These are phyloP conservation scores for Pitta sordida DNA, from an alignment of 2,113 vertebrate genomes.

Conservation along the genomic window DNA sequence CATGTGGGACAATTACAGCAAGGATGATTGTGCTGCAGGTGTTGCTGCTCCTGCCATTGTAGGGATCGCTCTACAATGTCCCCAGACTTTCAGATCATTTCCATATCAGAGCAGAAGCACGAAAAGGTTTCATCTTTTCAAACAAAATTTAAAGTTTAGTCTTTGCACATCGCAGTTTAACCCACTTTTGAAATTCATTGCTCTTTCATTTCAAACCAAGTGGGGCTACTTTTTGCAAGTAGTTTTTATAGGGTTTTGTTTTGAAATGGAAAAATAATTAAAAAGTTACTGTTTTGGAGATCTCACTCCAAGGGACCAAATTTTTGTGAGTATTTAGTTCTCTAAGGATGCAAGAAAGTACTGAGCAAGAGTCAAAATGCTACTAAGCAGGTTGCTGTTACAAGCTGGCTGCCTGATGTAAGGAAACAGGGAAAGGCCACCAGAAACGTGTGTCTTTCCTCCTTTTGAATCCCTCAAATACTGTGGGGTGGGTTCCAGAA, in stretches of 20 bases:
- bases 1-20: not conserved
- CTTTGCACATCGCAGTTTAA: not conserved
- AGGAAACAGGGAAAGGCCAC: not conserved
- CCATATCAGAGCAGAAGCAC: not conserved
- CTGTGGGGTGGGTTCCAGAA: too few relatives aligned
- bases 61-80: not conserved
- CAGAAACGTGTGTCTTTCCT: not conserved
- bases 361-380: not conserved
- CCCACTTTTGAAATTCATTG: not conserved
- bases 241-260: not conserved
- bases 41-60: not conserved
- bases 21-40: not conserved
- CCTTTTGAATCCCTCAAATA: too few relatives aligned
- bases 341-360: not conserved
- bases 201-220: not conserved
- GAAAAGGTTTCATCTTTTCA: not conserved
- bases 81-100: not conserved
- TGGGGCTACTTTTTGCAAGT: not conserved
- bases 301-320: not conserved
- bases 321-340: not conserved
- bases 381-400: not conserved
- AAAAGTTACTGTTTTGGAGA: not conserved
- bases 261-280: not conserved
- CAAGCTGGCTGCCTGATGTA: accelerated
- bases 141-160: not conserved